Conservation (phyloP, 2,113 vertebrate genomes). For the Rhynchomys soricoides region DNA sequence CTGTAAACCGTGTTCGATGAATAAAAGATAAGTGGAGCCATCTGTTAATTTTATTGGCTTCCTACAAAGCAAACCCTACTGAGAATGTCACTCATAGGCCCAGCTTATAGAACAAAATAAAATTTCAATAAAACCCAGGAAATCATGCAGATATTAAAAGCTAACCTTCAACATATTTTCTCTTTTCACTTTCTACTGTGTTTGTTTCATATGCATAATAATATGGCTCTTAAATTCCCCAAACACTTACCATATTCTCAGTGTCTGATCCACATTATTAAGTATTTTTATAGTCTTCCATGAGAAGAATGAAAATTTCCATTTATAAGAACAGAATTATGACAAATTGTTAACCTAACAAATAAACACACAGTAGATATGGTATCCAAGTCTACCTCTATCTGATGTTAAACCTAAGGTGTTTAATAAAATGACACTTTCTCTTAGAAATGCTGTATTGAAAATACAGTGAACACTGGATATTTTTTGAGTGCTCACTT, state of each 20-base stretch:
- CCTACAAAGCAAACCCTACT: background rate
- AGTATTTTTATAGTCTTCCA: background rate
- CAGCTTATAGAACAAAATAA: background rate
- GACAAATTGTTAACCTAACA: background rate
- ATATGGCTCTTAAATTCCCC: background rate
- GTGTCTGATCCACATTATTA: background rate
- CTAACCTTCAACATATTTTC: background rate
- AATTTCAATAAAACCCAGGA: background rate
- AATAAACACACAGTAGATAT: background rate
- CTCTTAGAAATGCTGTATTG: background rate
- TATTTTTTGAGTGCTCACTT: background rate
- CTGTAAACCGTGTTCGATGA: background rate
- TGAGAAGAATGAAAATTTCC: background rate
- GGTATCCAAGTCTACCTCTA: background rate
- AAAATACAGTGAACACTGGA: background rate
- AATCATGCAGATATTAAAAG: background rate
- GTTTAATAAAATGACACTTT: background rate
- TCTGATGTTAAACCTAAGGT: background rate
- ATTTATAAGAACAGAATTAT: background rate
- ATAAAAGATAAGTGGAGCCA: background rate
- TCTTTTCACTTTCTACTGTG: background rate
- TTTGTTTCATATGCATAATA: background rate
- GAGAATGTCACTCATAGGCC: background rate
- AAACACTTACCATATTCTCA: background rate
- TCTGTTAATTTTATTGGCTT: background rate